Conservation (phyloP, 2,113 vertebrate genomes). For the rabbit (Oryctolagus cuniculus) region mOryCun1.1 NC_091442.1:40304001-40304500, state of each 20-base stretch:
- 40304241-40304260: neutral
- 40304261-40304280: neutral
- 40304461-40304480: neutral
- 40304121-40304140: neutral
- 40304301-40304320: neutral
- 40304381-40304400: neutral
- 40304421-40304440: neutral
- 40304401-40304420: neutral
- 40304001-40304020: conserved; percentile 13
- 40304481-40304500: neutral
- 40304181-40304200: neutral
- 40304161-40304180: neutral
- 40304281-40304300: neutral
- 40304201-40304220: neutral
- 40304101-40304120: neutral
- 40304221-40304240: neutral
- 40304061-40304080: neutral
- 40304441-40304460: neutral
- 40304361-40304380: neutral
- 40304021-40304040: conserved; percentile 38
- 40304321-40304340: neutral
- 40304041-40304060: neutral
- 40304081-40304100: neutral
- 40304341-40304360: neutral
- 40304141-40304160: neutral